Evolutionary conservation across 2,888 invertebrate genomes (phyloP).

Genomic region (Apamea anceps): DNA sequence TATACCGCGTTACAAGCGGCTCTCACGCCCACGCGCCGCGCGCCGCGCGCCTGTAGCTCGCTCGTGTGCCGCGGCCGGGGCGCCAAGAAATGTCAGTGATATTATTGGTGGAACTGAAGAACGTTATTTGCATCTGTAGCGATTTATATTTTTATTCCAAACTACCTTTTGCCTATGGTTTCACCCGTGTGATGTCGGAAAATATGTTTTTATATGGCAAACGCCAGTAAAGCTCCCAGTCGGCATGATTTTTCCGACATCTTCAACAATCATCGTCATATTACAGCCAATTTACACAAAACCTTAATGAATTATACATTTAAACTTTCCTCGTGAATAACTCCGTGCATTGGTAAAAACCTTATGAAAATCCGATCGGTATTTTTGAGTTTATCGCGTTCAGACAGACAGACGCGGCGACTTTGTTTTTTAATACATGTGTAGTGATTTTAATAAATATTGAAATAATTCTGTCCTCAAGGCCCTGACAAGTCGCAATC

Average conservation of each 20-base stretch:
- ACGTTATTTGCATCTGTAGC: slow-evolving; percentile 15
- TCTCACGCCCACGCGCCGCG: slow-evolving; percentile 57
- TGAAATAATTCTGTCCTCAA: background rate
- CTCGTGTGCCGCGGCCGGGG: slow-evolving; percentile 11
- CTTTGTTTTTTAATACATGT: too few species aligned
- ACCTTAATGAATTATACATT: background rate
- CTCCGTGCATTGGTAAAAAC: background rate
- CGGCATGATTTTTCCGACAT: background rate
- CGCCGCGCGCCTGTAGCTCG: background rate
- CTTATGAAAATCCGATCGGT: background rate
- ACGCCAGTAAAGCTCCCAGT: background rate
- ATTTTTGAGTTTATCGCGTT: background rate
- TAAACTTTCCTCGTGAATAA: background rate
- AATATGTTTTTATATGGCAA: background rate
- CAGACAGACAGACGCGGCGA: background rate
- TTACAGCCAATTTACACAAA: background rate
- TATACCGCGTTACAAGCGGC: slow-evolving; percentile 37
- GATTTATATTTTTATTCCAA: background rate
- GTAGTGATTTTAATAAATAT: background rate
- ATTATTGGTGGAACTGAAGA: slow-evolving; percentile 25
- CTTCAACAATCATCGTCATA: background rate
- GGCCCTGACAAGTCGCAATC: background rate
- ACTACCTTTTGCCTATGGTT: background rate
- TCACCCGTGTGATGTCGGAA: background rate
- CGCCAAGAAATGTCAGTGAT: slow-evolving; percentile 57